Percentiles rank a stretch among this genome's conserved stretches.
Conservation (phyloP, 2,113 vertebrate genomes). For the Recurvirostra avosetta region DNA sequence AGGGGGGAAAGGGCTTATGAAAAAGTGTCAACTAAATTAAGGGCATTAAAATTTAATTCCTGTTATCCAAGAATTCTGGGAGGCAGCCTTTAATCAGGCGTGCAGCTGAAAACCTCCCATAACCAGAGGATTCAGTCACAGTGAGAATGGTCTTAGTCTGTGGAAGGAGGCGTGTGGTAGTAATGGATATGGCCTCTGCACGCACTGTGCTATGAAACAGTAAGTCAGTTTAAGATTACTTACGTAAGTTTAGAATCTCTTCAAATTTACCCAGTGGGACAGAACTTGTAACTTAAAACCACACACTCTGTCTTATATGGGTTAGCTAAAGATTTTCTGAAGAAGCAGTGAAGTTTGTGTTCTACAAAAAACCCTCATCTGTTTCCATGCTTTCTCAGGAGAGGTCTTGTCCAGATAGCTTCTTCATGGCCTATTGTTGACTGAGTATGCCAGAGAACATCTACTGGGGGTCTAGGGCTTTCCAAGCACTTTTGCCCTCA, state of each 20-base stretch:
- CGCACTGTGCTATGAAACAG: too few relatives aligned
- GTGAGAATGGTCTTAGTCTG: neutral
- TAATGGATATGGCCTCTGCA: too few relatives aligned
- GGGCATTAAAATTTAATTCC: constrained; percentile 44
- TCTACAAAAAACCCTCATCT: neutral
- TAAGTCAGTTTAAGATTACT: neutral
- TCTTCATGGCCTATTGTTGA: neutral
- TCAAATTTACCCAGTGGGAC: neutral
- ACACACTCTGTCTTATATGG: neutral
- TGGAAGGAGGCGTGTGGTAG: too few relatives aligned
- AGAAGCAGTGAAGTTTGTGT: neutral
- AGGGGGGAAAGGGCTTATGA: constrained; percentile 15
- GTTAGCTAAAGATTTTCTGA: neutral
- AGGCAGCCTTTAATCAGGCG: neutral
- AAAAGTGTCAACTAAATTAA: constrained; percentile 40
- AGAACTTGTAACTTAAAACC: neutral
- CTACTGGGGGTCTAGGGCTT: neutral
- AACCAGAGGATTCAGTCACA: neutral
- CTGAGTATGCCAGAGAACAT: neutral
- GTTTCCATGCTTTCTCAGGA: neutral
- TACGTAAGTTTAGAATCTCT: neutral
- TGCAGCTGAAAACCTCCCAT: neutral
- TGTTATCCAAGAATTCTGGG: constrained; percentile 31
- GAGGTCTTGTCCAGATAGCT: neutral
- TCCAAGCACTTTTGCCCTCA: neutral